These are phyloP conservation scores for Dicycla oo DNA, from an alignment of 2,888 invertebrate species.

Conservation along the genomic window DNA sequence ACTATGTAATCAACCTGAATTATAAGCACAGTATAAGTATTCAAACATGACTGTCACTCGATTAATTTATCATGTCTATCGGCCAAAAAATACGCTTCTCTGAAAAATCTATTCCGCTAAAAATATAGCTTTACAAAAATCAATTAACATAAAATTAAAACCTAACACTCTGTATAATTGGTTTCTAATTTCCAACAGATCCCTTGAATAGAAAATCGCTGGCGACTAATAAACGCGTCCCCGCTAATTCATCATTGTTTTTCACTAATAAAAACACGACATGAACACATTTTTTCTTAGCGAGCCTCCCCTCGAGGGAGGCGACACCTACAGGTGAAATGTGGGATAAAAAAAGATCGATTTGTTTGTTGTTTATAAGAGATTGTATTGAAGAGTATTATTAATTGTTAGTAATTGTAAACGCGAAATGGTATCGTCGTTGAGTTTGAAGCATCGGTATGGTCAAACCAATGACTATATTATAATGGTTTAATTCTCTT, in stretches of 20 bases:
- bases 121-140: not conserved
- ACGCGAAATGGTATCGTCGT: no score
- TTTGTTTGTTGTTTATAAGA: conserved; percentile 27
- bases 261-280: conserved; percentile 88
- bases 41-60: no score
- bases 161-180: conserved; percentile 49
- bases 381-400: not conserved
- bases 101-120: no score
- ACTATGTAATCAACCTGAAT: not conserved
- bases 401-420: not conserved
- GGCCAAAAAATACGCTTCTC: not conserved
- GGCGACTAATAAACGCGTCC: conserved; percentile 82
- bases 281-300: conserved; percentile 78
- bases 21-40: not conserved
- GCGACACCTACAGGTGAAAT: conserved; percentile 67
- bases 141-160: conserved; percentile 24
- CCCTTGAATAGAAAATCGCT: conserved; percentile 75
- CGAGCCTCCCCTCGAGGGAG: conserved; percentile 52
- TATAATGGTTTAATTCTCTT: no score
- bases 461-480: no score
- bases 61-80: not conserved
- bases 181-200: conserved; percentile 62
- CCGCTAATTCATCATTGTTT: conserved; percentile 88
- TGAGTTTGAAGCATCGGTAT: no score
- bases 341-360: conserved; percentile 35